Percentiles rank a stretch among this genome's conserved stretches.
phyloP scores from a whole-genome alignment of 92 coral and sea anemone species.

The Palythoa caribaeorum region DNA sequence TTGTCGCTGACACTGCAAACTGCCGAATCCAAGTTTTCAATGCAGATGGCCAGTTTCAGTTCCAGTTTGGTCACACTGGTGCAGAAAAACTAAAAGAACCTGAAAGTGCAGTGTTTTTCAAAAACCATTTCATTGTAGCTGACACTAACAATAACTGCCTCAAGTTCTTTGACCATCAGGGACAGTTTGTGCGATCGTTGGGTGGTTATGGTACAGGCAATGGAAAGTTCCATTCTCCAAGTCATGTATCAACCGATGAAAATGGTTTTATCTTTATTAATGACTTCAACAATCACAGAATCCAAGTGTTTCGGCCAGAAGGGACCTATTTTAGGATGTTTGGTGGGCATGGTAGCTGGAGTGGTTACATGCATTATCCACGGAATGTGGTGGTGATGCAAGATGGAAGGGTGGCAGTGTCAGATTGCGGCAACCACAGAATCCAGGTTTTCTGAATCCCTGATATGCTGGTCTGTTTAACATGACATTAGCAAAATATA shows the following conservation, averaged over 20 bases:
- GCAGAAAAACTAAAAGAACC: conserved; percentile 51
- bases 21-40: conserved; percentile 56
- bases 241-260: conserved; percentile 43
- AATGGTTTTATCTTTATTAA: conserved; percentile 62
- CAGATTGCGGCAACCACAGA: conserved; percentile 58
- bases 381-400: conserved; percentile 44
- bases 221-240: conserved; percentile 38
- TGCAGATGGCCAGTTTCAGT: conserved; percentile 25
- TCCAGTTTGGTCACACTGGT: conserved; percentile 38
- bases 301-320: conserved; percentile 49
- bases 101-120: conserved; percentile 47
- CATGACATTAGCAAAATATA: not conserved
- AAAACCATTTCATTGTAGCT: conserved; percentile 59
- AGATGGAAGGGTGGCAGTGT: conserved; percentile 41
- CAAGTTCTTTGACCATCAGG: conserved; percentile 53
- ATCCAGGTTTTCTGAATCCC: conserved; percentile 42
- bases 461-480: not conserved
- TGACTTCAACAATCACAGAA: conserved; percentile 47
- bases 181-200: conserved; percentile 16
- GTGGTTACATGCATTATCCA: conserved; percentile 53
- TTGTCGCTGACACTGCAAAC: conserved; percentile 64
- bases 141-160: conserved; percentile 54
- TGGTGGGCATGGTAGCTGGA: conserved; percentile 35
- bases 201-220: conserved; percentile 4
- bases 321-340: conserved; percentile 21